Evolutionary conservation across 1,140 invertebrate species (phyloP).

Genomic region (Orchesella cincta): DNA sequence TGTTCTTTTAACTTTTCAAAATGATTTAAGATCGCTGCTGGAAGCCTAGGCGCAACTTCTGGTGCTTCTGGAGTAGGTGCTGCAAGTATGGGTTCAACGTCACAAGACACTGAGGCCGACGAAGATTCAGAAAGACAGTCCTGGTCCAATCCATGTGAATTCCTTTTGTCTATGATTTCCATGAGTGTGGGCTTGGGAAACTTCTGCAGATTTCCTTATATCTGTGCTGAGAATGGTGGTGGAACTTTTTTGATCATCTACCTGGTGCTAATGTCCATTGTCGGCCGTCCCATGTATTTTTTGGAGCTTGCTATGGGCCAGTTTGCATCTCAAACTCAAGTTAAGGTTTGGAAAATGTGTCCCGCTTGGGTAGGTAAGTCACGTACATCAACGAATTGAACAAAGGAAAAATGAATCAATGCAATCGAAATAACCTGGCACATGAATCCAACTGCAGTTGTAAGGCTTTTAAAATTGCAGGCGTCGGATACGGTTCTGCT

Average conservation of each 20-base stretch:
- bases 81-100: no score
- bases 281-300: slow-evolving; percentile 65
- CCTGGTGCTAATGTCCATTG: slow-evolving; percentile 52
- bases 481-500: slow-evolving; percentile 57
- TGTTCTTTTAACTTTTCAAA: no score
- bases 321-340: slow-evolving; percentile 62
- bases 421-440: no score
- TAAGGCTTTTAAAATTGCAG: slow-evolving; percentile 52
- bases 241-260: slow-evolving; percentile 39
- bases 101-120: no score
- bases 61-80: no score
- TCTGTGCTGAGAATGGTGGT: slow-evolving; percentile 56
- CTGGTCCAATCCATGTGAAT: slow-evolving; percentile 27
- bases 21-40: no score
- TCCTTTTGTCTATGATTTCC: slow-evolving; percentile 27
- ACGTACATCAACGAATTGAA: no score
- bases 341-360: slow-evolving; percentile 60
- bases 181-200: slow-evolving; percentile 39
- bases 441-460: no score
- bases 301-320: slow-evolving; percentile 66
- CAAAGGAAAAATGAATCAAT: no score
- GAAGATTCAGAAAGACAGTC: not conserved
- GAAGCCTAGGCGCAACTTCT: no score
- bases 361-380: not conserved
- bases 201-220: slow-evolving; percentile 39